phyloP scores from a whole-genome alignment of 2,888 invertebrate genomes.

The Cheilosia vernalis region DNA sequence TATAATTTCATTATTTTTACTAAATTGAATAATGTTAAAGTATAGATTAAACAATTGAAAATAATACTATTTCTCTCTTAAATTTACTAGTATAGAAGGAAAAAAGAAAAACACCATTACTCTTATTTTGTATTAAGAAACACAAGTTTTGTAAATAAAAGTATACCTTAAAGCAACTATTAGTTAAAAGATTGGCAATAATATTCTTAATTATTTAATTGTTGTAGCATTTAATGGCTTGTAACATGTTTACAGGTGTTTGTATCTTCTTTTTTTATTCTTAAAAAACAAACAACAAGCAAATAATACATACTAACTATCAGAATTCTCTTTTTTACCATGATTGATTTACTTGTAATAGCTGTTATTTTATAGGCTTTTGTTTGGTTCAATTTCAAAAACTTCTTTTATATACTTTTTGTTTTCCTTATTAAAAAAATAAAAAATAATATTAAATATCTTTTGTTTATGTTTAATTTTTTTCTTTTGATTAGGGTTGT shows the following conservation, averaged over 20 bases:
- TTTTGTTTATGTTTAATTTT: conserved; percentile 34
- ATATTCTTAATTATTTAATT: conserved; percentile 67
- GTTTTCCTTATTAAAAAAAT: conserved; percentile 41
- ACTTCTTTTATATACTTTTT: conserved; percentile 6
- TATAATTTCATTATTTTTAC: conserved; percentile 39
- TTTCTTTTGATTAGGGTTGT: conserved; percentile 8
- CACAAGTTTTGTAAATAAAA: conserved; percentile 59
- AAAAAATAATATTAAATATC: conserved; percentile 12
- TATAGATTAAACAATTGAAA: conserved; percentile 17
- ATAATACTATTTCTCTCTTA: conserved; percentile 32
- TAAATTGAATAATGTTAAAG: conserved; percentile 11
- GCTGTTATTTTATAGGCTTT: not conserved
- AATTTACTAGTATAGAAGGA: conserved; percentile 37
- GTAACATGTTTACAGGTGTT: conserved; percentile 17
- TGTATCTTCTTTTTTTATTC: conserved; percentile 1
- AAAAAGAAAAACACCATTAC: conserved; percentile 46
- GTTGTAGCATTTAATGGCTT: conserved; percentile 60
- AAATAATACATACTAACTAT: conserved; percentile 11
- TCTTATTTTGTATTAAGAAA: conserved; percentile 41
- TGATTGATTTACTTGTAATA: not conserved
- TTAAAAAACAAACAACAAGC: conserved; percentile 12
- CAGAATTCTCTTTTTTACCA: conserved; percentile 19
- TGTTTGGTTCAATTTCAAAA: not conserved
- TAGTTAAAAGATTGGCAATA: conserved; percentile 70
- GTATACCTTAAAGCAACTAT: conserved; percentile 14